These are phyloP conservation scores for Pterobdella sp. DNA, from an alignment of 2,888 invertebrate species.

Conservation along the genomic window DNA sequence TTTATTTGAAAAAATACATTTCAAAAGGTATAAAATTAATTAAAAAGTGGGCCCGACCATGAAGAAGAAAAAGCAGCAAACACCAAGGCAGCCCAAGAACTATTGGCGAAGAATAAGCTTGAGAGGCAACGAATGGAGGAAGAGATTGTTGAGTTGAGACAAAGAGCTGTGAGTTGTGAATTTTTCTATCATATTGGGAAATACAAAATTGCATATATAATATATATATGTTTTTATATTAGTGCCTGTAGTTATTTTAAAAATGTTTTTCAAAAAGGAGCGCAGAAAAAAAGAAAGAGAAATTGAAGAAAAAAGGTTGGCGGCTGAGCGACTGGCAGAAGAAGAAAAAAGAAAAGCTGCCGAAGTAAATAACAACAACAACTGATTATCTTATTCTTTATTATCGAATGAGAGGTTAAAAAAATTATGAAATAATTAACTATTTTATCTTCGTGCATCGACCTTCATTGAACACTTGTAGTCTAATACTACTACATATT, in stretches of 20 bases:
- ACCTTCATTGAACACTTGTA: no score
- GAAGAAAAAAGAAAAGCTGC: conserved; percentile 80
- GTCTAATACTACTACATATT: no score
- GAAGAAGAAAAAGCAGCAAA: conserved; percentile 17
- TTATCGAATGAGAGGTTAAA: no score
- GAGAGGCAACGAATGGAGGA: conserved; percentile 34
- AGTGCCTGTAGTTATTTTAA: not conserved
- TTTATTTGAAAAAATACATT: no score
- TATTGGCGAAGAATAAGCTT: conserved; percentile 32
- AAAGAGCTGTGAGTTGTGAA: conserved; percentile 23
- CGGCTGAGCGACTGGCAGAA: conserved; percentile 87
- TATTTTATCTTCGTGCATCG: no score
- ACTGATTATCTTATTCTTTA: not conserved
- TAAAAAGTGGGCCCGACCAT: no score
- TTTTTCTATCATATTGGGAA: not conserved
- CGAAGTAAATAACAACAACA: conserved; percentile 41
- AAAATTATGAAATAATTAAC: no score
- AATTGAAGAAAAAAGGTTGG: conserved; percentile 90
- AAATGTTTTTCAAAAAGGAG: conserved; percentile 41
- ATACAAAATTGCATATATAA: not conserved
- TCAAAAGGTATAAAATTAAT: no score
- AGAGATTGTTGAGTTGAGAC: conserved; percentile 35
- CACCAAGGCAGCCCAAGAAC: conserved; percentile 34
- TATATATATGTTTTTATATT: not conserved
- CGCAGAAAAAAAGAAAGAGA: conserved; percentile 68